phyloP scores from a whole-genome alignment of 2,888 invertebrate species.

The Panorpa germanica region DNA sequence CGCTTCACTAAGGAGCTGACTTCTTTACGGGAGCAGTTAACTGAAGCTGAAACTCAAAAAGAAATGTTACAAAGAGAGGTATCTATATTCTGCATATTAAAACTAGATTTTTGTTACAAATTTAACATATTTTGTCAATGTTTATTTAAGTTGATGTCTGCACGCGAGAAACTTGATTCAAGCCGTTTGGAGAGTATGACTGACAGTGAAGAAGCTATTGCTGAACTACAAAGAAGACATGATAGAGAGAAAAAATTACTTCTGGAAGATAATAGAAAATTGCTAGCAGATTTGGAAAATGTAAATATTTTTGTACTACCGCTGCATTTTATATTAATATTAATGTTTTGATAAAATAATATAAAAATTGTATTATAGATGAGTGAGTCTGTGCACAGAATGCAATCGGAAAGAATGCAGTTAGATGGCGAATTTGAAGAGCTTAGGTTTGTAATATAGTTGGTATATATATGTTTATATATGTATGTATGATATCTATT shows the following conservation, averaged over 20 bases:
- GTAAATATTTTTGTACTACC: constrained; percentile 40
- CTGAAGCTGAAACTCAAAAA: constrained; percentile 53
- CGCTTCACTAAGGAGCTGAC: constrained; percentile 54
- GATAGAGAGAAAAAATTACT: constrained; percentile 58
- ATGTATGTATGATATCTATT: too few species aligned
- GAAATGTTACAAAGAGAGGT: constrained; percentile 57
- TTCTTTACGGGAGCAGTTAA: constrained; percentile 56
- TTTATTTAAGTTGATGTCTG: constrained; percentile 31
- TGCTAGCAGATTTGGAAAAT: constrained; percentile 55
- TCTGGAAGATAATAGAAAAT: constrained; percentile 64
- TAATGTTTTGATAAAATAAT: constrained; percentile 2
- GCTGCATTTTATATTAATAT: constrained; percentile 11
- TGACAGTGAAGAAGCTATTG: constrained; percentile 53
- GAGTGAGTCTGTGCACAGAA: constrained; percentile 53
- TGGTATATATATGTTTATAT: too few species aligned
- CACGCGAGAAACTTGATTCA: constrained; percentile 61
- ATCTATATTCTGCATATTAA: neutral
- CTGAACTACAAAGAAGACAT: constrained; percentile 40
- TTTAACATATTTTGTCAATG: constrained; percentile 12
- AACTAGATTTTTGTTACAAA: constrained; percentile 3
- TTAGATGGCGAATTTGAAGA: constrained; percentile 62
- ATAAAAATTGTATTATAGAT: constrained; percentile 30
- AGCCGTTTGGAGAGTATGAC: constrained; percentile 51
- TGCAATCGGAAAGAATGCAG: constrained; percentile 53
- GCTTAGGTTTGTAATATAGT: too few species aligned